These are phyloP conservation scores for Lanistes nyassanus DNA, from an alignment of 1,140 invertebrate genomes.

Conservation along the genomic window DNA sequence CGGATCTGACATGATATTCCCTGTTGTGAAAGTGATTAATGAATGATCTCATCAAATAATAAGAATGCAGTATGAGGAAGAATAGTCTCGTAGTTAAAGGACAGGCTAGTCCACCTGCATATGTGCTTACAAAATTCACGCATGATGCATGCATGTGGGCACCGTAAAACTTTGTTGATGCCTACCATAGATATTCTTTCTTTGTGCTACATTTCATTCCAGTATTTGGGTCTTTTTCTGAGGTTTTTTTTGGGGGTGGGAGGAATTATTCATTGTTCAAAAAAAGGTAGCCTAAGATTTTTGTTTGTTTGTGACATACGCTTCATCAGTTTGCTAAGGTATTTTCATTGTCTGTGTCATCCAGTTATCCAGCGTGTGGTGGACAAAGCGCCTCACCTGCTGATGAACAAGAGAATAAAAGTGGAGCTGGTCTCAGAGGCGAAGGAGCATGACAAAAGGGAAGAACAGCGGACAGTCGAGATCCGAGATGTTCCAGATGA, in stretches of 20 bases:
- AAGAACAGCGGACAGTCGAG: conserved; percentile 8
- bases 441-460: background rate
- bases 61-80: too few relatives aligned
- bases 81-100: too few relatives aligned
- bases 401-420: conserved; percentile 19
- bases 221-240: background rate
- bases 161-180: too few relatives aligned
- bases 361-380: conserved; percentile 19
- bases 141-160: too few relatives aligned
- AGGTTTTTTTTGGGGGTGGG: background rate
- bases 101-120: too few relatives aligned
- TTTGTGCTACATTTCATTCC: background rate
- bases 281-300: too few relatives aligned
- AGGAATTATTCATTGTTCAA: background rate
- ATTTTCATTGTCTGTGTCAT: background rate
- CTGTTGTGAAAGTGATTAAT: too few relatives aligned
- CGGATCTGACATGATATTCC: too few relatives aligned
- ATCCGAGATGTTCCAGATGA: conserved; percentile 9
- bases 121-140: too few relatives aligned
- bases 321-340: background rate
- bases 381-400: conserved; percentile 13
- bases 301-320: background rate
- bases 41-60: too few relatives aligned
- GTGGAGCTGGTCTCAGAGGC: conserved; percentile 1
- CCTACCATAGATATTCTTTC: background rate